Conservation (phyloP, 2,113 vertebrate genomes). For the Pitta sordida region DNA sequence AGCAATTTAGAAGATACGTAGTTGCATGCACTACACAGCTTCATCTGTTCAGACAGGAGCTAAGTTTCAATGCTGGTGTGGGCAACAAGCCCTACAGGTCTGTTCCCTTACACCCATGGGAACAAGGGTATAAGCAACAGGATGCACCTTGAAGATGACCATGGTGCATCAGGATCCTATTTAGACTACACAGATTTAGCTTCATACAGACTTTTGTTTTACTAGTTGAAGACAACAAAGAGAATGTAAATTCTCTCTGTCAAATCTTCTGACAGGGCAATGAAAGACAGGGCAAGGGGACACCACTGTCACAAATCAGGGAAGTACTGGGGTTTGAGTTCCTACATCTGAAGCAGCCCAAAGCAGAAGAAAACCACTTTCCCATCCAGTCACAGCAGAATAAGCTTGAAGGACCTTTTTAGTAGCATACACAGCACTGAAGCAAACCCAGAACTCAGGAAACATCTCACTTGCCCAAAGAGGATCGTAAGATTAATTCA, state of each 20-base stretch:
- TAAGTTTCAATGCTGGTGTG: neutral
- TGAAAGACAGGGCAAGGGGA: neutral
- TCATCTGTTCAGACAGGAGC: neutral
- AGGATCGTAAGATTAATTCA: neutral
- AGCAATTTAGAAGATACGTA: neutral
- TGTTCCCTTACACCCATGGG: neutral
- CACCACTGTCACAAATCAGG: fast-evolving
- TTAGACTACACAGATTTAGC: neutral
- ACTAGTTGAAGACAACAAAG: neutral
- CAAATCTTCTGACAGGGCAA: neutral
- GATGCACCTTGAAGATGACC: neutral
- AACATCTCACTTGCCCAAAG: neutral
- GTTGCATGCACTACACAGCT: neutral
- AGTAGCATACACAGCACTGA: neutral
- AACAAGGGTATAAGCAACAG: neutral
- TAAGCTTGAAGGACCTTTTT: neutral
- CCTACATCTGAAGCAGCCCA: neutral
- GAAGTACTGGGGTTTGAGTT: neutral
- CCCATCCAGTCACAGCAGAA: neutral
- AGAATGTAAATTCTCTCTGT: neutral
- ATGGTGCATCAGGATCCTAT: neutral
- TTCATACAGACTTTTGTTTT: neutral
- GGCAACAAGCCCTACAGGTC: neutral
- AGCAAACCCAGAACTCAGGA: neutral
- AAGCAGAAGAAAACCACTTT: neutral